phyloP scores from a whole-genome alignment of 2,113 vertebrate genomes.

The Emydura subglobosa region DNA sequence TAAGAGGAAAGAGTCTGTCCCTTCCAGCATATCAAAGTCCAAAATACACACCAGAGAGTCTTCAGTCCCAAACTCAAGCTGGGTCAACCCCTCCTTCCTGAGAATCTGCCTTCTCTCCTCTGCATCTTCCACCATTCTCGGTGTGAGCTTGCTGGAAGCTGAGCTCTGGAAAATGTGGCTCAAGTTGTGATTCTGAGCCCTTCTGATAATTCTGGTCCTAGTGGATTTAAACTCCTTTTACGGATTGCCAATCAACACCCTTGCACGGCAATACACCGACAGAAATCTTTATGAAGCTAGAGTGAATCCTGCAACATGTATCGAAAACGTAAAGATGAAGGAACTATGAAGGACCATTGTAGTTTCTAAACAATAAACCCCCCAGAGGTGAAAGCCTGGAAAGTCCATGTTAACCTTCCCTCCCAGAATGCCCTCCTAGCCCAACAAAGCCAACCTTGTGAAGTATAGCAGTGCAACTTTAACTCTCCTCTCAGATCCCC shows the following conservation, averaged over 20 bases:
- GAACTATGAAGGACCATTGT: not conserved
- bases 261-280: not conserved
- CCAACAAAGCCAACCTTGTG: too few relatives aligned
- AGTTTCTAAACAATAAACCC: not conserved
- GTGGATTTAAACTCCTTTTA: not conserved
- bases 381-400: not conserved
- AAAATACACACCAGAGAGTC: too few relatives aligned
- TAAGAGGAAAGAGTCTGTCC: too few relatives aligned
- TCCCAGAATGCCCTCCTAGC: too few relatives aligned
- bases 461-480: too few relatives aligned
- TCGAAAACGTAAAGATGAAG: fast-evolving
- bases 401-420: not conserved
- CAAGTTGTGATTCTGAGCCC: not conserved
- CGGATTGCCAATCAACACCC: not conserved
- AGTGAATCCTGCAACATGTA: not conserved
- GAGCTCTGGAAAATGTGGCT: not conserved
- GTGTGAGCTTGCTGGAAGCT: not conserved
- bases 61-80: too few relatives aligned
- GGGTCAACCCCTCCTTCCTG: too few relatives aligned
- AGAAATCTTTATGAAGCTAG: not conserved
- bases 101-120: too few relatives aligned
- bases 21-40: too few relatives aligned
- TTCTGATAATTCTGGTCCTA: not conserved
- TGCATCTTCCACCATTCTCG: not conserved
- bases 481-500: too few relatives aligned